Conservation (phyloP, 2,888 invertebrate genomes). For the Xylota sylvarum region DNA sequence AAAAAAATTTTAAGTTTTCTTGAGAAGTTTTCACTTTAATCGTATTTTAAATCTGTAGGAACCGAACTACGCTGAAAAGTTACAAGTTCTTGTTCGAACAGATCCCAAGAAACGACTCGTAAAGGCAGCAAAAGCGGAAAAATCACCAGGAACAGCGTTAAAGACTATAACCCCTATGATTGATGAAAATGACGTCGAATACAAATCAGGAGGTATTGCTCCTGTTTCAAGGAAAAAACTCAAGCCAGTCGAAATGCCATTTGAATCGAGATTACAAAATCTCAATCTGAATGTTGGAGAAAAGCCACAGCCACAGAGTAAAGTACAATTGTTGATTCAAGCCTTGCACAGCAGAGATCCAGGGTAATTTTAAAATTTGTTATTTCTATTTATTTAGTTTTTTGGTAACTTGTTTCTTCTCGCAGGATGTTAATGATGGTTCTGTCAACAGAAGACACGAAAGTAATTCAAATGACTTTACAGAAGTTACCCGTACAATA, state of each 20-base stretch:
- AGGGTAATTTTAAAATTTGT: constrained; percentile 82
- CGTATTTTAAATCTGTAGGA: constrained; percentile 81
- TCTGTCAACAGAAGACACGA: constrained; percentile 88
- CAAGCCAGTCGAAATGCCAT: constrained; percentile 86
- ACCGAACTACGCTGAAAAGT: constrained; percentile 86
- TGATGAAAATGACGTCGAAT: constrained; percentile 81
- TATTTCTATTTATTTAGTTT: not conserved
- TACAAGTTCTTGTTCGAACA: constrained; percentile 84
- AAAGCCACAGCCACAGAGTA: constrained; percentile 88
- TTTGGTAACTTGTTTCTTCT: not conserved
- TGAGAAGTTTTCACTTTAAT: too few relatives aligned
- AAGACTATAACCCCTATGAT: constrained; percentile 81
- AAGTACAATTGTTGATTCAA: constrained; percentile 92
- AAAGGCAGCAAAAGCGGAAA: constrained; percentile 75
- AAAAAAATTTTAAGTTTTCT: not conserved
- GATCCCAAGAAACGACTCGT: constrained; percentile 81
- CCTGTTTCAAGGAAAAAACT: constrained; percentile 80
- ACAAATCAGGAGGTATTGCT: constrained; percentile 79
- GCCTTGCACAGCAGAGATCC: constrained; percentile 94
- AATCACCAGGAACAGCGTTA: constrained; percentile 74
- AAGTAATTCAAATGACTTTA: constrained; percentile 90
- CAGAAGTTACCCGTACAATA: constrained; percentile 91
- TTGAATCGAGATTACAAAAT: constrained; percentile 93
- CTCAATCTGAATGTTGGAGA: constrained; percentile 87
- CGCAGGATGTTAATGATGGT: constrained; percentile 90